Base-by-base conservation (phyloP, 2,888 invertebrate genomes). In the Nowickia ferox region DNA sequence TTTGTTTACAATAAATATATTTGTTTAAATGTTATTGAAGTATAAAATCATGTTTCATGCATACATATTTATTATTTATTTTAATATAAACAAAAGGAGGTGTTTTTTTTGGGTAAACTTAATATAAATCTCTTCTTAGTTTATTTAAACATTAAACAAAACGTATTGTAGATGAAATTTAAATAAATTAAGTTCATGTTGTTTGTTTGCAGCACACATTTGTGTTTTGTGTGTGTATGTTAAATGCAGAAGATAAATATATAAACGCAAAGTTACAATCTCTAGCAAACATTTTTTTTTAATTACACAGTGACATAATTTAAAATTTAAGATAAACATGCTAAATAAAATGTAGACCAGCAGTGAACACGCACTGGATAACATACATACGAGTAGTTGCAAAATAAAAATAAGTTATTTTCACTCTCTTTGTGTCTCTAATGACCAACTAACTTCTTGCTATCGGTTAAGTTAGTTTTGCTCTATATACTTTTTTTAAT, bases 251-350 rank as follows among this genome's bases (percentile, higher is more conserved):
- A 57, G 44, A 81, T 30, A 30, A 30, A 30, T 48, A 65, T 48
- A 65, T 19, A 48, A 71, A 72, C 38, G 38, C 55, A 71, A 59
- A 38, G 10, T n/a, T 68, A 17, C 61, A 51, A 74, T 9, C 17
- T 22, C n/a, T 19, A 66, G 42, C 63, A 82, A 46, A 81, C 69
- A 80, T 77, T 81, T 75, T 80, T 78, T 86, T 78, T 80, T 78
- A 86, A 84, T 84, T 84, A 84, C 86, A 65, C 77, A 86, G 80
- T 84, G 84, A 77, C 86, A 86, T 81, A 78, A 77, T 86, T 81
- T 68, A 53, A 74, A 77, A 65, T 81, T 81, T 77, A 42, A 65
- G 84, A 81, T 78, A 81, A 83, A 74, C 72, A 77, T 77, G 59
- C 80, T 63, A 74, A 71, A 61, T 48, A 46, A 59, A 38, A 71